Percentiles rank a stretch among this genome's conserved stretches.
Evolutionary conservation across 2,888 invertebrate species (phyloP).

Genomic region (Trilocha varians): DNA sequence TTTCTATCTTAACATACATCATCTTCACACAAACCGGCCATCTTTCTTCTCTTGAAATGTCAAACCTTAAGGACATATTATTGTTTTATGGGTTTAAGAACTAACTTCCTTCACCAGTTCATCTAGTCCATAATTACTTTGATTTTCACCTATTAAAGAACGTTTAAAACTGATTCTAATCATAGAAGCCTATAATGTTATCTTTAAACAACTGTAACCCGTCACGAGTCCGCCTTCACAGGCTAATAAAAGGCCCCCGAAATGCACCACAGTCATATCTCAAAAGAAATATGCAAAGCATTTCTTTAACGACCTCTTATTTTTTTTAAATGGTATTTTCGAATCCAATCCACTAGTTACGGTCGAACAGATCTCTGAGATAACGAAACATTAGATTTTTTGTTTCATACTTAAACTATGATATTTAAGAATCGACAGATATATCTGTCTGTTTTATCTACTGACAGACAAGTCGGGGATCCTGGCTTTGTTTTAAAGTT

Average conservation of each 20-base stretch:
- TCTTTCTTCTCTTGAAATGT: no score
- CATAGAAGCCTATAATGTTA: not conserved
- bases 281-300: conserved; percentile 41
- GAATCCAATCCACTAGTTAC: conserved; percentile 54
- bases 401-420: conserved; percentile 46
- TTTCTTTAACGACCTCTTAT: conserved; percentile 44
- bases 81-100: no score
- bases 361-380: conserved; percentile 44
- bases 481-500: not conserved
- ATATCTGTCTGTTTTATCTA: conserved; percentile 28
- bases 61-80: no score
- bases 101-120: no score
- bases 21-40: no score
- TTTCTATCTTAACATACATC: no score
- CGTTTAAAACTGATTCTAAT: not conserved
- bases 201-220: not conserved
- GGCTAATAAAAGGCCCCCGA: not conserved
- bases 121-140: no score
- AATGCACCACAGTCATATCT: conserved; percentile 23
- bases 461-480: not conserved
- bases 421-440: conserved; percentile 58
- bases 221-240: not conserved
- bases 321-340: conserved; percentile 39
- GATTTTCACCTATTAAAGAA: no score
- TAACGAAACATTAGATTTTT: conserved; percentile 39